Conservation (phyloP, 1,140 invertebrate species). For the Zophobas atratus region DNA sequence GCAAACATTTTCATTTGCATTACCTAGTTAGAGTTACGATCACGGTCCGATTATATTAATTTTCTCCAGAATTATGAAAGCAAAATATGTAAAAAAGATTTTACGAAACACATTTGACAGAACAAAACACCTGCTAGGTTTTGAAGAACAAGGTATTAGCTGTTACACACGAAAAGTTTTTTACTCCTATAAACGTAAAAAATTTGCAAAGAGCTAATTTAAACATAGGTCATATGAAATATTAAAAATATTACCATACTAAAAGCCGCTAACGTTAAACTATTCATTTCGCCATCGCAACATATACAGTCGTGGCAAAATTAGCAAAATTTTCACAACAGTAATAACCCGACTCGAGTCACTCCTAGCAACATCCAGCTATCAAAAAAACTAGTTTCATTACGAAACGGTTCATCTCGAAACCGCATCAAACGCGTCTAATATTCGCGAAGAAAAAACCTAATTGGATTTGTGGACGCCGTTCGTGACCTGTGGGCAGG, state of each 20-base stretch:
- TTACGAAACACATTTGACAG: background rate
- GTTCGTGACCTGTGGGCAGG: conserved; percentile 7
- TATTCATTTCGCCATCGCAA: too few relatives aligned
- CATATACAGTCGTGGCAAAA: too few relatives aligned
- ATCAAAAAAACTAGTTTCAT: background rate
- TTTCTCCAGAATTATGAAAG: conserved; percentile 9
- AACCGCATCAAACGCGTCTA: background rate
- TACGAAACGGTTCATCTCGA: background rate
- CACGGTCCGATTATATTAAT: background rate
- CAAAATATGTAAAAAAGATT: background rate
- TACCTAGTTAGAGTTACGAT: conserved; percentile 7
- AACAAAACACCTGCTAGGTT: background rate
- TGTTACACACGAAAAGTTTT: too few relatives aligned
- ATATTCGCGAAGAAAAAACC: conserved; percentile 9
- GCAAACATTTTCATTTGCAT: conserved; percentile 27
- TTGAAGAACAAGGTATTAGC: background rate
- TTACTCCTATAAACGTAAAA: too few relatives aligned
- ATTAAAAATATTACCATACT: too few relatives aligned
- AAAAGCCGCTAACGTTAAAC: too few relatives aligned
- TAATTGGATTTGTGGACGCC: background rate
- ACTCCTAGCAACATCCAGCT: background rate
- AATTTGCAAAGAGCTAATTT: too few relatives aligned
- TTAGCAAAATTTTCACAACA: too few relatives aligned
- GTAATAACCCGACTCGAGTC: too few relatives aligned
- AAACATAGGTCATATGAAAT: too few relatives aligned